phyloP scores from a whole-genome alignment of 2,797 vertebrate species.

The Sebastes melanostomus region DNA sequence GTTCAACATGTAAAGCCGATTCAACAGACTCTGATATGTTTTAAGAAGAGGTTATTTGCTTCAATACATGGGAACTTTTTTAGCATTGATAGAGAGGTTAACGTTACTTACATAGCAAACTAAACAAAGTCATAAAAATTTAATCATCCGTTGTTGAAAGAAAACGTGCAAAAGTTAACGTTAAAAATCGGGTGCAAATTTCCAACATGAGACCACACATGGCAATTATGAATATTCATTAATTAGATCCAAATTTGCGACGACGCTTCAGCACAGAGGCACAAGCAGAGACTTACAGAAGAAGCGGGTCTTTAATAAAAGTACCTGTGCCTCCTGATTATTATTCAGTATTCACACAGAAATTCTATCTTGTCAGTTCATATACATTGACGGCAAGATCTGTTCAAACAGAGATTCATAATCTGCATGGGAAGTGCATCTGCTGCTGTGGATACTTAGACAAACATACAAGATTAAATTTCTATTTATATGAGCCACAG shows the following conservation, averaged over 20 bases:
- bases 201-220: background rate
- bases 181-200: background rate
- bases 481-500: constrained; percentile 85
- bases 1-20: constrained; percentile 35
- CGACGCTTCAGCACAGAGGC: constrained; percentile 19
- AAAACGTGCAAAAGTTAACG: background rate
- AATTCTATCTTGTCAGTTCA: constrained; percentile 68
- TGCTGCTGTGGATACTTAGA: constrained; percentile 82
- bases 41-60: constrained; percentile 2
- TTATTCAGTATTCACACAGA: constrained; percentile 68
- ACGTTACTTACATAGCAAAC: background rate
- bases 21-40: constrained; percentile 9
- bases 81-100: background rate
- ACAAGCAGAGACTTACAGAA: constrained; percentile 32
- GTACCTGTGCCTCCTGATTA: constrained; percentile 65
- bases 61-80: background rate
- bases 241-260: constrained; percentile 37
- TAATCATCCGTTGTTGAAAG: background rate
- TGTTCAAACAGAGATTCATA: constrained; percentile 85
- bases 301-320: constrained; percentile 61
- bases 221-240: constrained; percentile 22
- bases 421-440: constrained; percentile 82
- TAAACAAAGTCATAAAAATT: background rate
- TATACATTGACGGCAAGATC: constrained; percentile 79
- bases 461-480: constrained; percentile 88